Conservation (phyloP, 92 coral and sea anemone genomes). For the Zoanthus solanderi region DNA sequence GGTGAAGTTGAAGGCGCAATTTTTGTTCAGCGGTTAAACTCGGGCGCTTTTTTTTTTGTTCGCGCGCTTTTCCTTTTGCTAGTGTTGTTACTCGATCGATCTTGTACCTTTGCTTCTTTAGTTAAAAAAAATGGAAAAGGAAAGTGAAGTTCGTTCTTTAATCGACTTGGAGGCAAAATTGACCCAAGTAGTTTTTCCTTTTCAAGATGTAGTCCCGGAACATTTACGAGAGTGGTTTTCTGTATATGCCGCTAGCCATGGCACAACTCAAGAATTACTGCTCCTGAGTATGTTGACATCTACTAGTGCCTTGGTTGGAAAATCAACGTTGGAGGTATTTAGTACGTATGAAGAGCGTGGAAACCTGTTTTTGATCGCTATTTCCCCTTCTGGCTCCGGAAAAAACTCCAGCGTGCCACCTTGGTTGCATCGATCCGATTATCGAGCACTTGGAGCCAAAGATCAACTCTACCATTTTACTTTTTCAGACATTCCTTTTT, state of each 20-base stretch:
- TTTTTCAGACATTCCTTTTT: too few relatives aligned
- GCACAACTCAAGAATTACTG: constrained; percentile 33
- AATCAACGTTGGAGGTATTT: constrained; percentile 26
- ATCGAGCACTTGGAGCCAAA: too few relatives aligned
- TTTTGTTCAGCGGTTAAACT: background rate
- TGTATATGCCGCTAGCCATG: constrained; percentile 23
- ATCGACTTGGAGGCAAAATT: constrained; percentile 16
- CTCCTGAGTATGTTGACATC: constrained; percentile 25
- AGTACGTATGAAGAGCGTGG: constrained; percentile 11
- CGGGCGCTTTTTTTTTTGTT: background rate
- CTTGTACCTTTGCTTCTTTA: background rate
- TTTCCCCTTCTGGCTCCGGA: constrained; percentile 4
- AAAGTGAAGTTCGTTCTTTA: constrained; percentile 13
- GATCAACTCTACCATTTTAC: too few relatives aligned
- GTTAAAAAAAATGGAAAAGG: constrained; percentile 11
- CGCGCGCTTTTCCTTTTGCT: background rate
- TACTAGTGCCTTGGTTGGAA: constrained; percentile 27
- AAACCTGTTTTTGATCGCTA: constrained; percentile 19
- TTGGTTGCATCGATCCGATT: too few relatives aligned
- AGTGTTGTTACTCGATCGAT: background rate
- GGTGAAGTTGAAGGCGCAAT: background rate
- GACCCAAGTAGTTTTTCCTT: background rate
- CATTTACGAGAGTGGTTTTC: constrained; percentile 15
- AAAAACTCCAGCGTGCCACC: background rate
- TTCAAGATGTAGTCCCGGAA: constrained; percentile 8